Evolutionary conservation across 2,888 invertebrate genomes (phyloP).

Genomic region (Ectemnius continuus): DNA sequence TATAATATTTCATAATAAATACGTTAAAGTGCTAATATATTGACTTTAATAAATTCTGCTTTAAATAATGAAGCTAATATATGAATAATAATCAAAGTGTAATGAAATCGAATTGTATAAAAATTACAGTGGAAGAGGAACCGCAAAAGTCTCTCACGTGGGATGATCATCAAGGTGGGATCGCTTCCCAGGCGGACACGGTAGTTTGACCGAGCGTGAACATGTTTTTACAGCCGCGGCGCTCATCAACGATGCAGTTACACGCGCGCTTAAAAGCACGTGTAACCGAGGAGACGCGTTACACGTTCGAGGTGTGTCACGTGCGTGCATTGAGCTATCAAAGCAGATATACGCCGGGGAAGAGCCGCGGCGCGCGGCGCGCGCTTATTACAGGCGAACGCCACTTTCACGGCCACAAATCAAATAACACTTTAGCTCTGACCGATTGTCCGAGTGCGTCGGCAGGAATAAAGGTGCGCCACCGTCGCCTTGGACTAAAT

Average conservation of each 20-base stretch:
- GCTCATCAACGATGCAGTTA: conserved; percentile 41
- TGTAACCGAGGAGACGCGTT: too few relatives aligned
- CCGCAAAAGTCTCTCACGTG: too few relatives aligned
- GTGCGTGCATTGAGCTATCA: conserved; percentile 58
- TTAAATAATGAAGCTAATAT: too few relatives aligned
- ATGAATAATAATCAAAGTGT: background rate
- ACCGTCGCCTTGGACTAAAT: too few relatives aligned
- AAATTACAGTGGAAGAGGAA: too few relatives aligned
- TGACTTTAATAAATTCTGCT: too few relatives aligned
- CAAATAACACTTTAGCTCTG: conserved; percentile 67
- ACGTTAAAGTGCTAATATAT: too few relatives aligned
- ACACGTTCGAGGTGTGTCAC: conserved; percentile 28
- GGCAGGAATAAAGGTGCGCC: conserved; percentile 16
- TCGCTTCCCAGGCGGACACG: conserved; percentile 20
- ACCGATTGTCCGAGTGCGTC: conserved; percentile 34
- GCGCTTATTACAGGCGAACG: conserved; percentile 68
- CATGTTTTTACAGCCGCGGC: conserved; percentile 42
- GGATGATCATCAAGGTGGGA: background rate
- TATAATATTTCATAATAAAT: too few relatives aligned
- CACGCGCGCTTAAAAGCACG: conserved; percentile 24
- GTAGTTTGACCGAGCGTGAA: conserved; percentile 1
- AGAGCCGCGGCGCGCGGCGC: conserved; percentile 66
- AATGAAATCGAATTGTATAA: background rate
- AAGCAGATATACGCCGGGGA: conserved; percentile 71
- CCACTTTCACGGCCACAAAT: conserved; percentile 69